phyloP scores from a whole-genome alignment of 2,113 vertebrate genomes.

The Chamaea fasciata region DNA sequence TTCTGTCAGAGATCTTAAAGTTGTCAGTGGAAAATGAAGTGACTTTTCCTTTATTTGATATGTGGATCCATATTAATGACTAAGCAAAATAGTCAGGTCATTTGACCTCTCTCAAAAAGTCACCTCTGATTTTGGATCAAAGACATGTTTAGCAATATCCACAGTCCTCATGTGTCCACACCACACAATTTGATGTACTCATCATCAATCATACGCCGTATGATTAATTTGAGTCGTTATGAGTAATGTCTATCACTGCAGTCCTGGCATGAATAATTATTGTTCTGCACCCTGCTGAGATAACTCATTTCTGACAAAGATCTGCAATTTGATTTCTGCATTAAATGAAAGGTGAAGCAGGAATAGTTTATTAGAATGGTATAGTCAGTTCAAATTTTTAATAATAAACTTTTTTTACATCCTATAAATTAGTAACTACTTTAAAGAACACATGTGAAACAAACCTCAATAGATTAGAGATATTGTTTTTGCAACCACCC shows the following conservation, averaged over 20 bases:
- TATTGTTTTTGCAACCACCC: not conserved
- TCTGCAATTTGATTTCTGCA: constrained; percentile 45
- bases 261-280: constrained; percentile 55
- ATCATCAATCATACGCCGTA: constrained; percentile 47
- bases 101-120: constrained; percentile 48
- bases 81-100: constrained; percentile 26
- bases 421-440: not conserved
- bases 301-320: constrained; percentile 58
- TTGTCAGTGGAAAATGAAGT: constrained; percentile 1
- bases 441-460: not conserved
- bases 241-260: constrained; percentile 59
- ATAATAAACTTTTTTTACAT: not conserved
- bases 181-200: constrained; percentile 34
- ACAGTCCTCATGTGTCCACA: constrained; percentile 21
- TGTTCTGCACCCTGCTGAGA: constrained; percentile 25
- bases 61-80: not conserved
- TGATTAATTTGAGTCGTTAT: constrained; percentile 62
- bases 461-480: not conserved
- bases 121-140: constrained; percentile 55
- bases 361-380: constrained; percentile 2
- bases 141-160: constrained; percentile 54
- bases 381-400: not conserved
- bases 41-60: constrained; percentile 3
- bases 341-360: constrained; percentile 18
- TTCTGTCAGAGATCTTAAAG: not conserved